A percentile compares a stretch with the other conserved stretches of the same genome.
phyloP scores from a whole-genome alignment of 2,888 invertebrate species.

The Chalcis sispes region DNA sequence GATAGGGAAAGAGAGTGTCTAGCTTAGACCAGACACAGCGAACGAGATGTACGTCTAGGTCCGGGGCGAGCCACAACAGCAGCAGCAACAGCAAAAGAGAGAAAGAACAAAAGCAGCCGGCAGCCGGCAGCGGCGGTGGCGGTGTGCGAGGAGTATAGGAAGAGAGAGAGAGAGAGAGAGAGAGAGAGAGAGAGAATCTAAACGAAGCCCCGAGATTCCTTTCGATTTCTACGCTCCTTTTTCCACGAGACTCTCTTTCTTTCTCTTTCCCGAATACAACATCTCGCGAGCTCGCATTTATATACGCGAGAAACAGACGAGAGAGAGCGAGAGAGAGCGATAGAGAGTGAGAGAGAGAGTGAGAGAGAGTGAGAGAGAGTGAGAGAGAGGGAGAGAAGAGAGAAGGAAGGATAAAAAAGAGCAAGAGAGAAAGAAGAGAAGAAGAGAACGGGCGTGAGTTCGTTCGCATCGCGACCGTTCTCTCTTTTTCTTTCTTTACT shows the following conservation, averaged over 20 bases:
- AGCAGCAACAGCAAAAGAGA: not conserved
- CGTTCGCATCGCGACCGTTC: slow-evolving; percentile 56
- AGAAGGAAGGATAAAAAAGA: not conserved
- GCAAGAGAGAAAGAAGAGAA: slow-evolving; percentile 1
- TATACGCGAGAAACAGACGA: not conserved
- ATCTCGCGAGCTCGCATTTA: not conserved
- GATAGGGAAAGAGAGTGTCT: not conserved
- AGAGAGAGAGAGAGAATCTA: too few species aligned
- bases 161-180: slow-evolving; percentile 7
- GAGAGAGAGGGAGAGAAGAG: slow-evolving; percentile 24
- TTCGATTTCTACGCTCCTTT: slow-evolving; percentile 55
- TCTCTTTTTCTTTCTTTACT: too few species aligned
- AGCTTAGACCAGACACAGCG: not conserved
- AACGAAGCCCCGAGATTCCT: slow-evolving; percentile 44
- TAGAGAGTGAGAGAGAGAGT: not conserved
- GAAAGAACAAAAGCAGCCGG: slow-evolving; percentile 14
- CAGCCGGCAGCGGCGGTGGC: slow-evolving; percentile 13
- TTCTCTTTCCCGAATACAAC: slow-evolving; percentile 5
- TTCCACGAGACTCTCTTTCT: slow-evolving; percentile 14
- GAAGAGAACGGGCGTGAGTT: slow-evolving; percentile 35
- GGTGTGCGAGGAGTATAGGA: too few species aligned
- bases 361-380: not conserved
- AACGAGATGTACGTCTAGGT: slow-evolving; percentile 27
- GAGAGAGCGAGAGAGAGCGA: slow-evolving; percentile 17
- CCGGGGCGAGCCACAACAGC: slow-evolving; percentile 17